Evolutionary conservation across 2,113 vertebrate genomes (phyloP).

Genomic region (Neotoma lepida): DNA sequence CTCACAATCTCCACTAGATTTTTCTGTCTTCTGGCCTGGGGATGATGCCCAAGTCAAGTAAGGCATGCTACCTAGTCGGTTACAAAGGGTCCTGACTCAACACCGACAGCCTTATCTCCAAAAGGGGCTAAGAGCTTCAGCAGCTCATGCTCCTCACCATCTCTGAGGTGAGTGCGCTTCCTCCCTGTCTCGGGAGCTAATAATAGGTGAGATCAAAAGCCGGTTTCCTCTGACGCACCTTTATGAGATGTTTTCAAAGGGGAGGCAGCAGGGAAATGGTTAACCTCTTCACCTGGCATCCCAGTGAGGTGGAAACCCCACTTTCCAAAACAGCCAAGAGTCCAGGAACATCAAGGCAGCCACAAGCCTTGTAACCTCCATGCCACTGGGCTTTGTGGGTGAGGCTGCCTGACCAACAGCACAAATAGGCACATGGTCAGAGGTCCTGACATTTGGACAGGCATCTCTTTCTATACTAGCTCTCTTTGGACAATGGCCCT

Average conservation of each 20-base stretch:
- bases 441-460: not conserved
- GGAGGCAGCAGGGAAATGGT: not conserved
- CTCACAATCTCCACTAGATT: not conserved
- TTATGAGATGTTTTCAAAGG: slow-evolving; percentile 53
- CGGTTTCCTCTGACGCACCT: slow-evolving; percentile 30
- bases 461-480: not conserved
- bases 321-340: not conserved
- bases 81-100: not conserved
- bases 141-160: not conserved
- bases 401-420: not conserved
- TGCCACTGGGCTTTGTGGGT: not conserved
- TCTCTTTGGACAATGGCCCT: not conserved
- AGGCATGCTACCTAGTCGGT: accelerated
- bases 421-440: no score
- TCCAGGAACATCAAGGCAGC: not conserved
- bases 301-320: not conserved
- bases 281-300: not conserved
- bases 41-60: not conserved
- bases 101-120: not conserved
- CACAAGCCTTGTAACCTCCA: not conserved
- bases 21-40: not conserved
- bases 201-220: slow-evolving; percentile 20
- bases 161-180: not conserved
- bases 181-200: not conserved
- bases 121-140: not conserved